A percentile compares a stretch with the other conserved stretches of the same genome.
These are phyloP conservation scores for Tragelaphus scriptus DNA, from an alignment of 2,113 vertebrate genomes.

Conservation along the genomic window DNA sequence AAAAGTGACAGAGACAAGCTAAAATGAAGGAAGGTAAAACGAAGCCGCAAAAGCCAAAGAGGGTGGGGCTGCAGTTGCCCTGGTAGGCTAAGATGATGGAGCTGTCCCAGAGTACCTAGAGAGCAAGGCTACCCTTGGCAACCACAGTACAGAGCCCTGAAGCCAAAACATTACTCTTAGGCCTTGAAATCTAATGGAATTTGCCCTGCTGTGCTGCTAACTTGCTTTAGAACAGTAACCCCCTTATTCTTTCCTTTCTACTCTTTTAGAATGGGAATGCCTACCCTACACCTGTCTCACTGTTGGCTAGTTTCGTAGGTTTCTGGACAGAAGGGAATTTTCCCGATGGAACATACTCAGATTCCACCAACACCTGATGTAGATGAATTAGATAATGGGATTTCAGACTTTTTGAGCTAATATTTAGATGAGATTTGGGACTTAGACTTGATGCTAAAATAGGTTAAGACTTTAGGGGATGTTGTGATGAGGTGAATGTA, in stretches of 20 bases:
- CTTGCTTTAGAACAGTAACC: neutral
- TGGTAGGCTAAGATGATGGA: neutral
- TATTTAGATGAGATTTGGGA: neutral
- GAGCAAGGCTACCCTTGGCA: neutral
- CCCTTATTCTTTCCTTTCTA: neutral
- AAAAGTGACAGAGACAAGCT: neutral
- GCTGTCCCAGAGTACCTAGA: neutral
- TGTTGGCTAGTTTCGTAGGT: neutral
- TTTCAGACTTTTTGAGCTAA: neutral
- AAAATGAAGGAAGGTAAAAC: slow-evolving; percentile 13
- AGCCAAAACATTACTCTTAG: neutral
- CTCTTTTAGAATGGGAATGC: neutral
- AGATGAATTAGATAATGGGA: neutral
- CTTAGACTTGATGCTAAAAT: neutral
- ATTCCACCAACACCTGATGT: neutral
- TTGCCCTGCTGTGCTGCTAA: neutral
- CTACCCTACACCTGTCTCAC: neutral
- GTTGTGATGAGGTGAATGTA: neutral
- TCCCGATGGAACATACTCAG: neutral
- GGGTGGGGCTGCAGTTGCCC: neutral
- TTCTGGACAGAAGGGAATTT: neutral
- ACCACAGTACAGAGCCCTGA: neutral
- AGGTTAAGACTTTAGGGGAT: neutral
- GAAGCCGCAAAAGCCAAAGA: neutral
- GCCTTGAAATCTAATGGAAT: neutral